Conservation (phyloP, 2,797 vertebrate species). For the Botia almorhae region DNA sequence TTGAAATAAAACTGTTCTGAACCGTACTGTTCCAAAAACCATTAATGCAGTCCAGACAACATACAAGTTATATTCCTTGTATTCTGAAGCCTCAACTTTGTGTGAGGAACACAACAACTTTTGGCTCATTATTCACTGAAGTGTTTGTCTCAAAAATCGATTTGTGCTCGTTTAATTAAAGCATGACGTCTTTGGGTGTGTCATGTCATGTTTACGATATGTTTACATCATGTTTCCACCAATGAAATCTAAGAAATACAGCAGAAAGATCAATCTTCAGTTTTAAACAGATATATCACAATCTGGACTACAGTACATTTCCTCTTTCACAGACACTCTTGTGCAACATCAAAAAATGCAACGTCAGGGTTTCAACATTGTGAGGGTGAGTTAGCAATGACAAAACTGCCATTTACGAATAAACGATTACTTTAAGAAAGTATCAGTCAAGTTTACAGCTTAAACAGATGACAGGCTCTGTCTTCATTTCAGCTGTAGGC, state of each 20-base stretch:
- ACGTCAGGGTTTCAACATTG: background rate
- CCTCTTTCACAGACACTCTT: background rate
- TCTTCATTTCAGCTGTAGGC: constrained; percentile 24
- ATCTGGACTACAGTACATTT: background rate
- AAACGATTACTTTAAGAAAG: background rate
- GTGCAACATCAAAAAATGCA: background rate
- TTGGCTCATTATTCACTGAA: too few relatives aligned
- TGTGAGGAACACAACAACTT: too few relatives aligned
- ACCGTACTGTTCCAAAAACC: background rate
- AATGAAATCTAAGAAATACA: background rate
- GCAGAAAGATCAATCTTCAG: background rate
- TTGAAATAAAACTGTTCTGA: background rate
- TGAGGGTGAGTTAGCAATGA: background rate
- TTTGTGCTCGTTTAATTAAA: too few relatives aligned
- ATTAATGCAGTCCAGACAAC: background rate
- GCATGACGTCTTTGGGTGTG: background rate
- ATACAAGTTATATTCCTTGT: background rate
- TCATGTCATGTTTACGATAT: background rate
- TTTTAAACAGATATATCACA: background rate
- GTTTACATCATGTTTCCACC: background rate
- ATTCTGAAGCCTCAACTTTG: background rate
- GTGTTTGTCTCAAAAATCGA: too few relatives aligned
- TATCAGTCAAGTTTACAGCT: constrained; percentile 27
- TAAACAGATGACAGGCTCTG: constrained; percentile 16
- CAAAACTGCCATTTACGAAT: background rate